These are phyloP conservation scores for Halocaridina rubra DNA, from an alignment of 2,888 invertebrate species.

Conservation along the genomic window DNA sequence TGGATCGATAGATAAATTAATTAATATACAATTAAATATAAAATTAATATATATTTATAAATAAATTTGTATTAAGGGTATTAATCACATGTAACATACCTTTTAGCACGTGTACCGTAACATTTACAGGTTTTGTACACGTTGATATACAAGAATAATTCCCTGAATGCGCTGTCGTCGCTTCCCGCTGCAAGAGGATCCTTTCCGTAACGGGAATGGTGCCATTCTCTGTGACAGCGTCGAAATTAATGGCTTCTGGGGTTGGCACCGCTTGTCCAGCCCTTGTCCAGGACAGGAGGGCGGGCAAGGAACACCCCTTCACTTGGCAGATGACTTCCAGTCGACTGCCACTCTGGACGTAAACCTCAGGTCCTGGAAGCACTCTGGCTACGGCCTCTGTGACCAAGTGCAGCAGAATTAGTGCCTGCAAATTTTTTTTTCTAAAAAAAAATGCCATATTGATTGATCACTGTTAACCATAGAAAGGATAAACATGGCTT, in stretches of 20 bases:
- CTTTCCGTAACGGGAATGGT: slow-evolving; percentile 9
- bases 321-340: slow-evolving; percentile 49
- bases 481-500: too few relatives aligned
- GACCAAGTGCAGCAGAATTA: too few relatives aligned
- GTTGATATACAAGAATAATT: slow-evolving; percentile 49
- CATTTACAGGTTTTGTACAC: slow-evolving; percentile 44
- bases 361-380: slow-evolving; percentile 44
- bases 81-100: slow-evolving; percentile 36
- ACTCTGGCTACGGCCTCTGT: slow-evolving; percentile 47
- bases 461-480: too few relatives aligned
- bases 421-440: too few relatives aligned
- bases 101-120: slow-evolving; percentile 55
- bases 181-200: slow-evolving; percentile 14
- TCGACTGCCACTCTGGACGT: slow-evolving; percentile 49
- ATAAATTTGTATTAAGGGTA: too few relatives aligned
- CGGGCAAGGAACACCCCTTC: slow-evolving; percentile 36
- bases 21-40: too few relatives aligned
- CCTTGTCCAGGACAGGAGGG: slow-evolving; percentile 41
- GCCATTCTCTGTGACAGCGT: background rate
- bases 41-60: too few relatives aligned
- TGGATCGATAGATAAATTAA: too few relatives aligned
- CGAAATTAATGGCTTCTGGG: background rate
- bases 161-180: slow-evolving; percentile 30
- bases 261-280: background rate
- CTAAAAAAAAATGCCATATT: too few relatives aligned